Evolutionary conservation across 2,113 vertebrate species (phyloP), one percentile per base, ranked within the genome.

Genomic region (Sylvilagus bachmani): DNA sequence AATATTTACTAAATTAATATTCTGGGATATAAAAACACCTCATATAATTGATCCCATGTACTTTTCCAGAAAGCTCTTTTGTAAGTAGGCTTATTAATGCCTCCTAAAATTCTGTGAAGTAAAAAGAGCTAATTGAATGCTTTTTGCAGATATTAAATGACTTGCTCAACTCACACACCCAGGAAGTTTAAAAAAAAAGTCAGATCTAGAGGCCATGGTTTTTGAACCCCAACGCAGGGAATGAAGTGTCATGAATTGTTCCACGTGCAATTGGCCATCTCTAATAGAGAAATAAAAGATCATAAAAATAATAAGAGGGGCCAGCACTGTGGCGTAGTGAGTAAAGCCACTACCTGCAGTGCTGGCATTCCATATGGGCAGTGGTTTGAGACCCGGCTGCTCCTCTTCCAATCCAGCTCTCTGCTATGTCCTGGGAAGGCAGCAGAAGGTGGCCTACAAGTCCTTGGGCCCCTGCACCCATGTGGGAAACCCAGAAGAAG

Each of bases 61-160:
- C 33, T 91, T 89, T 74, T 95, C 88, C 85, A 93, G 77, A 81
- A 36, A 93, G 78, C 27, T 90, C 44, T 83, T 78, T 90, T 64
- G 49, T 92, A 78, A 95, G 6, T 55, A 73, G 78, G 19, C 24
- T 95, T 33, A 73, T 85, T 90, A n/a, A 33, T 53, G 36, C 36
- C 27, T 86, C 44, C 24, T 80, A 70, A 81, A 95, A 90, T 24
- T 58, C 49, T 64, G 5, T 66, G 78, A 89, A 71, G 5, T 53
- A 90, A 61, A 51, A 96, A 61, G 33, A 83, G 12, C 25, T 62
- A 55, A 25, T 27, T 62, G 75, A 77, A 29, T 77, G 25, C 58
- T 66, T 25, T 75, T 78, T 21, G 27, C 10, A 51, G 4, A 49
- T 38, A 66, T 36, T 78, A 61, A 87, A 71, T 77, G 36, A 78